Evolutionary conservation across 1,140 invertebrate species (phyloP).

Genomic region (Rhysida immarginata): DNA sequence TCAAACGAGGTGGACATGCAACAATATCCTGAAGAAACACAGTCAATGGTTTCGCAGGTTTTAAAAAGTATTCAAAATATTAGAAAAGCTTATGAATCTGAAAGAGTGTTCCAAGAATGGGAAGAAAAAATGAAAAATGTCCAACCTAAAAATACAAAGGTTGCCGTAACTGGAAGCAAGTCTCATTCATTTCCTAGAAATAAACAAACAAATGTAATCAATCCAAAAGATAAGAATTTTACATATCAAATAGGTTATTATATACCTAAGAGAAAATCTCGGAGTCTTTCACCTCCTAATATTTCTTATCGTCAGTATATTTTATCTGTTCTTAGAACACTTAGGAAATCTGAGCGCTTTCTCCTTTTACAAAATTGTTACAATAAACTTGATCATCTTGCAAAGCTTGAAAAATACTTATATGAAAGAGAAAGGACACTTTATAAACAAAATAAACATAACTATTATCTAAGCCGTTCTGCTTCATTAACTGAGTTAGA

Average conservation of each 20-base stretch:
- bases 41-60: neutral
- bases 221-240: neutral
- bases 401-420: slow-evolving; percentile 58
- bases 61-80: slow-evolving; percentile 1
- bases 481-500: slow-evolving; percentile 73
- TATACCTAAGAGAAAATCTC: neutral
- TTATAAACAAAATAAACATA: slow-evolving; percentile 40
- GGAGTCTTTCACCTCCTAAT: neutral
- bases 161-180: too few relatives aligned
- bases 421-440: slow-evolving; percentile 50
- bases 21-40: neutral
- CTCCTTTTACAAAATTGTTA: slow-evolving; percentile 74
- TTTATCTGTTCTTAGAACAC: slow-evolving; percentile 50
- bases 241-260: neutral
- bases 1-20: neutral
- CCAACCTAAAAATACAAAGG: neutral
- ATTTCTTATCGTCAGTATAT: slow-evolving; percentile 37
- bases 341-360: slow-evolving; percentile 60
- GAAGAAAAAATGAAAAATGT: neutral
- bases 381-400: slow-evolving; percentile 64
- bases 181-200: neutral
- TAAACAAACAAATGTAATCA: neutral
- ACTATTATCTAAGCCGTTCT: slow-evolving; percentile 27
- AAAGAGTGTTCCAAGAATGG: slow-evolving; percentile 1
- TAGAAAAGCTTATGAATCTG: slow-evolving; percentile 1